Percentiles rank a stretch among this genome's conserved stretches.
phyloP scores from a whole-genome alignment of 1,140 invertebrate species.

The Dendrolimus kikuchii region DNA sequence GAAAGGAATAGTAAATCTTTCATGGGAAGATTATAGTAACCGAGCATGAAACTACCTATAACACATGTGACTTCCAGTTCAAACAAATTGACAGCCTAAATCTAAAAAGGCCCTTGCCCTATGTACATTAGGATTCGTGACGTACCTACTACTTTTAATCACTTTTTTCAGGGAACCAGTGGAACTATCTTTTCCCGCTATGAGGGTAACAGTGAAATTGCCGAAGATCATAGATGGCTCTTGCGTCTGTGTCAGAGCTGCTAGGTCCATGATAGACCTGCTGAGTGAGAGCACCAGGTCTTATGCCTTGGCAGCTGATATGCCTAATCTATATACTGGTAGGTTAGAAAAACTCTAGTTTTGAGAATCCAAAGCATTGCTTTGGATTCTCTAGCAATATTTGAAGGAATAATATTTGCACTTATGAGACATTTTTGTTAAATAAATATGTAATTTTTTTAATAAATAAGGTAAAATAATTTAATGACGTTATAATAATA shows the following conservation, averaged over 20 bases:
- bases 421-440: too few relatives aligned
- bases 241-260: conserved; percentile 47
- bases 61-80: too few relatives aligned
- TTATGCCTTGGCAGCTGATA: conserved; percentile 27
- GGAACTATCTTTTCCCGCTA: conserved; percentile 43
- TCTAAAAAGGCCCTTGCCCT: not conserved
- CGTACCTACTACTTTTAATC: not conserved
- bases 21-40: too few relatives aligned
- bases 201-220: conserved; percentile 42
- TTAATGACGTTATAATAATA: too few relatives aligned
- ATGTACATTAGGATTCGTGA: conserved; percentile 1
- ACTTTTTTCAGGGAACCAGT: conserved; percentile 42
- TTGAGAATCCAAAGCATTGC: too few relatives aligned
- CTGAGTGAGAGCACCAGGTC: conserved; percentile 47
- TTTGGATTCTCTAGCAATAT: too few relatives aligned
- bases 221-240: conserved; percentile 49
- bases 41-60: too few relatives aligned
- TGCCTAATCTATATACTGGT: conserved; percentile 49
- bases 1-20: too few relatives aligned
- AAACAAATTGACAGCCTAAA: too few relatives aligned
- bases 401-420: too few relatives aligned
- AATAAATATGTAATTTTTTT: too few relatives aligned
- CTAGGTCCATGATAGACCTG: conserved; percentile 48
- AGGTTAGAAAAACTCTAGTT: not conserved
- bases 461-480: too few relatives aligned